Evolutionary conservation across 2,888 invertebrate species (phyloP), one percentile per base, ranked within the genome.

Genomic region (Geophilus truncorum): DNA sequence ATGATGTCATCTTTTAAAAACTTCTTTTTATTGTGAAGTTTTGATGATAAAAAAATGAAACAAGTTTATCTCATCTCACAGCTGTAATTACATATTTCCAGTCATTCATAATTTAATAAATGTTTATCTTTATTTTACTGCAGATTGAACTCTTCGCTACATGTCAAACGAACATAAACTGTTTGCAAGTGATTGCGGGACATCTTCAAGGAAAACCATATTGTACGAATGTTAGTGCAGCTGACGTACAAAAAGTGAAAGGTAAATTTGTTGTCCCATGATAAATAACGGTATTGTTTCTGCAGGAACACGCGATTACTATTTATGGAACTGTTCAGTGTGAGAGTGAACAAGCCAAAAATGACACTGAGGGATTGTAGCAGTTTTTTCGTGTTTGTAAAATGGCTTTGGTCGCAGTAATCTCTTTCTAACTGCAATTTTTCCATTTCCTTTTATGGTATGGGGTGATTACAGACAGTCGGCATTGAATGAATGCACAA

Each of bases 121-220:
- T n/a, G n/a, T n/a, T n/a, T n/a, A n/a, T n/a, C n/a, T n/a, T n/a
- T n/a, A n/a, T n/a, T n/a, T n/a, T n/a, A n/a, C n/a, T 77, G 21
- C 88, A 96, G 96, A 92, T 92, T 87, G 95, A 95, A 89, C 90
- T 96, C 85, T 90, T 93, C 86, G 91, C 92, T 82, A 93, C 93
- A 82, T 95, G 96, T 89, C 92, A 93, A 84, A 94, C 95, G 86
- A 95, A 96, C 88, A 92, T 95, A 85, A 92, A 91, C 86, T 92
- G 94, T 85, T 90, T 96, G 88, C 92, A 92, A 86, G 90, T 91
- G 80, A 91, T 93, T 80, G 82, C 23, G 40, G 51, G 77, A 28
- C 77, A 80, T 25, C 80, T 81, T 45, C 30, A 77, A 7, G 70
- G 25, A 15, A 75, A 75, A 36, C 25, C 25, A 21, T 9, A 36